These are phyloP conservation scores for Armadillidium nasatum DNA, from an alignment of 1,140 invertebrate species.

Conservation along the genomic window DNA sequence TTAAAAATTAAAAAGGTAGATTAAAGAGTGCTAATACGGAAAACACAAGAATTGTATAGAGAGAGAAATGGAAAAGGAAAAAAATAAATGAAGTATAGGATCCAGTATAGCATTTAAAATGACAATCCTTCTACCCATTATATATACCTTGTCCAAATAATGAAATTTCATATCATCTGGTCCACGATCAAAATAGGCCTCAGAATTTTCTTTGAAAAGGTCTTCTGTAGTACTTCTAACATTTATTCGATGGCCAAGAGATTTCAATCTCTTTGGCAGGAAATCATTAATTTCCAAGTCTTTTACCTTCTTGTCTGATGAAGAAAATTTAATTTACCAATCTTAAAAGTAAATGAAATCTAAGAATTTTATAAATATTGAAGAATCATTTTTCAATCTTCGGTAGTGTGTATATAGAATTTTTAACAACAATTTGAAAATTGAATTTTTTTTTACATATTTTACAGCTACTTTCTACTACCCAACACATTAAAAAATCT, in stretches of 20 bases:
- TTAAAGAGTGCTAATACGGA: no score
- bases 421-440: not conserved
- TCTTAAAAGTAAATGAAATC: not conserved
- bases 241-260: not conserved
- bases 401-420: not conserved
- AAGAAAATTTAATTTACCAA: not conserved
- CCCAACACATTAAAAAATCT: no score
- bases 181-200: not conserved
- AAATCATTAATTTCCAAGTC: not conserved
- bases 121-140: no score
- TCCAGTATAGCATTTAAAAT: no score
- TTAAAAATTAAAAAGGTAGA: no score
- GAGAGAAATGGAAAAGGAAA: not conserved
- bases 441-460: not conserved
- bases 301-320: not conserved
- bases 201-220: not conserved
- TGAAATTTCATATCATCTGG: not conserved
- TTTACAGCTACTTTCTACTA: no score
- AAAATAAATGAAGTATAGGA: not conserved
- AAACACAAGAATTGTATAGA: no score
- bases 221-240: not conserved
- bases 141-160: not conserved
- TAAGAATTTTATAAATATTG: not conserved
- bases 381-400: not conserved
- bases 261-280: not conserved